Evolutionary conservation across 2,113 vertebrate species (phyloP), one percentile per base, ranked within the genome.

Genomic region (Trachemys scripta): DNA sequence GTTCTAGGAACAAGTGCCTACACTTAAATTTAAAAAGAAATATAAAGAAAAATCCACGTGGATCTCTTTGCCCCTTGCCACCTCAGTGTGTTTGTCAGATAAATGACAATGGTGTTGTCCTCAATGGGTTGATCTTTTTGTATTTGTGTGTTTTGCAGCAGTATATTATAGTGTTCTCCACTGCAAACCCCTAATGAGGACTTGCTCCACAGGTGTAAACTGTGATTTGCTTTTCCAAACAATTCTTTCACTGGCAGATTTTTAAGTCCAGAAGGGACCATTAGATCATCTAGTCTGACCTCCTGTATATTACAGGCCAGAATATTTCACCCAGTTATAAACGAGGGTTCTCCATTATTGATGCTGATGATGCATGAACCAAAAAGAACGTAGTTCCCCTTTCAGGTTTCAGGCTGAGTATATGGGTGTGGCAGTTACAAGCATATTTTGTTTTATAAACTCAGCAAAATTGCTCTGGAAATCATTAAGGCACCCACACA

Each of bases 41-140:
- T 65, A 9, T 49, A 78, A 38, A 76, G 25, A 20, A 38, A 47
- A 50, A 20, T 72, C 53, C 1, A 0, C 7, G 3, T 11, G 50
- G 47, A 31, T 89, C 10, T 93, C 92, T 94, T 96, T 92, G 51
- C 35, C n/a, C 12, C 90, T 79, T 50, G 24, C 22, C 45, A 17
- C 3, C 53, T 90, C 35, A 82, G 5, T 82, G 81, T 11, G 0
- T 78, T 45, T 6, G 8, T 54, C 51, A 54, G 80, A 38, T 54
- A 56, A 8, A 82, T 25, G 24, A 4, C 4, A 10, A 45, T 45
- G 25, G 11, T 27, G 75, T 27, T 47, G 45, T 78, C 25, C 42
- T 47, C 25, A 47, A 7, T 78, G 42, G 12, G 22, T 42, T 72
- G 65, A 10, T 19, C 9, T 72, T 72, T 72, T 22, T 72, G 16